These are phyloP conservation scores for Eristalinus sepulchralis DNA, from an alignment of 2,888 invertebrate genomes.

Conservation along the genomic window DNA sequence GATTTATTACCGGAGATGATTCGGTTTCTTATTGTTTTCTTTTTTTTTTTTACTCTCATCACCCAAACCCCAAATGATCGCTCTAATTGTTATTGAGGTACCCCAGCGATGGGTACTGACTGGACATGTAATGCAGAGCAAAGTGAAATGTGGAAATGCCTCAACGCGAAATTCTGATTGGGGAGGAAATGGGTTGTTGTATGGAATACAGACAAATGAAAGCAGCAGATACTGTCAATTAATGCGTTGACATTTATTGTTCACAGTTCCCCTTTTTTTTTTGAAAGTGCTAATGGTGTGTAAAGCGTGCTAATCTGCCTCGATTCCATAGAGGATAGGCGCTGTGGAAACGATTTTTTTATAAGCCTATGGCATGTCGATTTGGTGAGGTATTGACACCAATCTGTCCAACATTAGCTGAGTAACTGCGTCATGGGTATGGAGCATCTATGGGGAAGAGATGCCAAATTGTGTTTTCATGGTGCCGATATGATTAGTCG, in stretches of 20 bases:
- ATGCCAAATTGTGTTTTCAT: not conserved
- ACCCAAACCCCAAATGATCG: constrained; percentile 50
- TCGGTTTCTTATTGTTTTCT: constrained; percentile 29
- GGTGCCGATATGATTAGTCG: not conserved
- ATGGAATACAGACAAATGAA: constrained; percentile 39
- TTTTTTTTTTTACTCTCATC: not conserved
- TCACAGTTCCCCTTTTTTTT: not conserved
- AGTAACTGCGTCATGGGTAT: not conserved
- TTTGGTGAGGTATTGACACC: not conserved
- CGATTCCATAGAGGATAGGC: not conserved
- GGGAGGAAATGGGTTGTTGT: constrained; percentile 49
- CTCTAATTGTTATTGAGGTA: constrained; percentile 65
- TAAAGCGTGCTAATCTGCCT: constrained; percentile 12
- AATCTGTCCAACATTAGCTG: not conserved
- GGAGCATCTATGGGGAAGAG: not conserved
- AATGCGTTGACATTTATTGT: constrained; percentile 39
- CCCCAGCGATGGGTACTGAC: not conserved
- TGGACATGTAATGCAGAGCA: not conserved
- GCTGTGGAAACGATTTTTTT: too few relatives aligned
- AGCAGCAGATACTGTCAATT: constrained; percentile 41
- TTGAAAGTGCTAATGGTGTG: constrained; percentile 22
- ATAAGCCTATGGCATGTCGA: not conserved
- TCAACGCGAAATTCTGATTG: constrained; percentile 15
- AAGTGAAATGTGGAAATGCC: constrained; percentile 45
- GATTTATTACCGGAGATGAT: constrained; percentile 70